Base-by-base conservation (phyloP, 1,140 invertebrate genomes). In the Ylistrum balloti region DNA sequence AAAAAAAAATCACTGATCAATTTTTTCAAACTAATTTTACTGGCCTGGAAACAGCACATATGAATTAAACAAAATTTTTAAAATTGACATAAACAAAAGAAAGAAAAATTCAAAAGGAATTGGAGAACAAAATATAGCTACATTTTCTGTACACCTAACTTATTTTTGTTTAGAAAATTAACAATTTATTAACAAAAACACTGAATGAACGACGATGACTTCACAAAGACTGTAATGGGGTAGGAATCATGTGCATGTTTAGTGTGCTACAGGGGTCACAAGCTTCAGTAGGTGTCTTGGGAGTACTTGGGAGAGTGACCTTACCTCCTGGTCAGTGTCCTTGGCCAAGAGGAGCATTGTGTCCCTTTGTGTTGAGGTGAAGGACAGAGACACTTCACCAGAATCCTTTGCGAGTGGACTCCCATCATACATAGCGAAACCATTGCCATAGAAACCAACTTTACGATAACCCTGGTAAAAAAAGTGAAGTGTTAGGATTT, bases 361-460 rank as follows among this genome's bases (percentile, higher is more conserved):
- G 92, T 98, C 97, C 0, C 97, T 94, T 91, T 98, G 97, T 3
- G 97, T 96, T 0, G 98, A 98, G 89, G 97, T 97, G 95, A 99
- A 98, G 7, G 98, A 98, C 86, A 99, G 97, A 15, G 97, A 98
- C 32, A 98, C 96, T 33, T 97, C 86, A 97, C 92, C 93, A 22
- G 97, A 92, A 97, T 97, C 92, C 97, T 98, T 45, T 97, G 88
- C 92, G 20, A 98, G 94, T 0, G 97, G 96, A 97, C 97, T 0
- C 97, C 97, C 0, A 97, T 96, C 89, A 98, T 96, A 95, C 34
- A 98, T 98, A 32, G 98, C 96, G 95, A 97, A 98, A 0, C 98
- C 98, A 89, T 97, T 96, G 10, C 98, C 98, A 94, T 92, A 91
- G 90, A 98, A 98, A 90, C 97, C 98, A 90, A 97, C 97, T 87